Evolutionary conservation across 64 coral and sea anemone species (phyloP), one percentile per base, ranked within the genome.

Genomic region (Porites australiensis): DNA sequence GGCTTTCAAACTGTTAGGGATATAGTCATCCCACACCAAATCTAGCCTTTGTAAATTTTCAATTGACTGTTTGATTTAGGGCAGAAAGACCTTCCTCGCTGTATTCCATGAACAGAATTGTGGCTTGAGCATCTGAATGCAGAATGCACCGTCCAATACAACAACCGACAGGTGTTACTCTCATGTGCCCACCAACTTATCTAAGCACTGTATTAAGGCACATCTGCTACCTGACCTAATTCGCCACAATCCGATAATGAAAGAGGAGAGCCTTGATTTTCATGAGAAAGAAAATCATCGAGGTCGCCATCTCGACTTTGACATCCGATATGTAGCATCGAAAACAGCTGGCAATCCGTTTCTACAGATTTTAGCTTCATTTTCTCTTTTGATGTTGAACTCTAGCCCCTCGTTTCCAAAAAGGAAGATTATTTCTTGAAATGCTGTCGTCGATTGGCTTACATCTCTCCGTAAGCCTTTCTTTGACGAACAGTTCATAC

Each of bases 11-110:
- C 95, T 90, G 12, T 71, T 54, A 4, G 50, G 12, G 8, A 79
- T 19, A 20, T 96, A 96, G 43, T 2, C 75, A 58, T 96, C 86
- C 90, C 90, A 93, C 27, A 93, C 63, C 3, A 93, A 64, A 90
- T 90, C 80, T 15, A 96, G 79, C 64, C 90, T 69, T 15, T 77
- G 13, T 8, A 79, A 90, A 74, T 79, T 63, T 18, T 44, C 10
- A 5, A 90, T 44, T 62, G 86, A 90, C 12, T 19, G 12, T 79
- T 37, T 79, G 14, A 90, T 20, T 13, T 72, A 87, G 6, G 87
- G 87, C 16, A 90, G 37, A 16, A 90, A 93, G n/a, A 90, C 64
- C 5, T 9, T 18, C 16, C 27, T 90, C n/a, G 50, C 74, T 37
- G 27, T 37, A 37, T 37, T 37, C 27, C 27, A 37, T 37, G 27